Conservation (phyloP, 2,797 vertebrate genomes). For the Molossus molossus region DNA sequence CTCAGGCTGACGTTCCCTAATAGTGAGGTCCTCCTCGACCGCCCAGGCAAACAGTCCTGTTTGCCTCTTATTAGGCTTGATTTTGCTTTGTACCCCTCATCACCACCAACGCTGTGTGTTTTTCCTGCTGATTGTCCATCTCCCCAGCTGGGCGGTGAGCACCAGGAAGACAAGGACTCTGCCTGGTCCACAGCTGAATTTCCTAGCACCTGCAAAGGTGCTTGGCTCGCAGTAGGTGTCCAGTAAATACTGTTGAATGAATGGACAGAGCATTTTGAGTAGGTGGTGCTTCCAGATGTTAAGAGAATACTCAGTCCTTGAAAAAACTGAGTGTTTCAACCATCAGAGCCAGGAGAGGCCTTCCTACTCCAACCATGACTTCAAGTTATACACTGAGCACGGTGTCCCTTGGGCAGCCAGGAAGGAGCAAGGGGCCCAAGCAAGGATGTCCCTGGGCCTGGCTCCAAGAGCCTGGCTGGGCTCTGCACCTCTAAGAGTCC, state of each 20-base stretch:
- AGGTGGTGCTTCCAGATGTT: not conserved
- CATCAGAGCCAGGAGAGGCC: not conserved
- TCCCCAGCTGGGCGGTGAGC: not conserved
- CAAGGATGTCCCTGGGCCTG: not conserved
- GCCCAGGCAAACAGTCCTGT: not conserved
- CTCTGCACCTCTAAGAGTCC: constrained; percentile 6
- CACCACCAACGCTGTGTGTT: accelerated
- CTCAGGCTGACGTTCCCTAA: not conserved
- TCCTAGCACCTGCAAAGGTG: not conserved
- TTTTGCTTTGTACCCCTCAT: not conserved
- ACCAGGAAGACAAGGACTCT: not conserved
- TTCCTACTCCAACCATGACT: not conserved
- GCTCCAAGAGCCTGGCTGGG: not conserved
- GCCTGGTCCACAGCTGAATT: not conserved
- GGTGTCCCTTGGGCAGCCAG: not conserved
- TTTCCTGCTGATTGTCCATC: not conserved
- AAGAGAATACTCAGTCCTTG: not conserved
- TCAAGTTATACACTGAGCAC: not conserved
- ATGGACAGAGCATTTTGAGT: not conserved
- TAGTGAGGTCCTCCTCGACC: not conserved
- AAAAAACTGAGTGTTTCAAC: not conserved
- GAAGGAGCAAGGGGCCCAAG: not conserved
- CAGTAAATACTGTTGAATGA: not conserved
- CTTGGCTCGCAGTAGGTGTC: not conserved
- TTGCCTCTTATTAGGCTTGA: accelerated